Base-by-base conservation (phyloP, 2,888 invertebrate genomes). In the Drosophila acutilabella region DNA sequence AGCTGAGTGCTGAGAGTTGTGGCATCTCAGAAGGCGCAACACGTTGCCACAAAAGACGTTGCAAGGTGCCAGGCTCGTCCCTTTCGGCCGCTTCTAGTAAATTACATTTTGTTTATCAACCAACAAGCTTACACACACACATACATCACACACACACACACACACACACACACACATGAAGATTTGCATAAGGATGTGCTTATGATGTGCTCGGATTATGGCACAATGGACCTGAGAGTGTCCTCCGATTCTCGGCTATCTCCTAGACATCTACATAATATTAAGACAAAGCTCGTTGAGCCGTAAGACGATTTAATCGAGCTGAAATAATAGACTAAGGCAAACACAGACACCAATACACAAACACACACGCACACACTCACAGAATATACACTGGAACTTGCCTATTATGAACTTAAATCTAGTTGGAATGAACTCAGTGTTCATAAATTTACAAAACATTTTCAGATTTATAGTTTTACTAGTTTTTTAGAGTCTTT, bases 241-340 rank as follows among this genome's bases (percentile, higher is more conserved):
- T 64, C 60, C 56, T 30, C 53, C 51, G 50, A 11, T 44, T 52
- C 45, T 50, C 48, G 61, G 36, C 67, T 83, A 87, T 73, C 73
- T 85, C 80, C 88, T 75, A 87, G 82, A 83, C 82, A 83, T 87
- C 82, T 83, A 85, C 83, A 83, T 88, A 83, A 83, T 85, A 83
- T 87, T 83, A 85, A 88, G 84, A 86, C 87, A 85, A 81, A 77
- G 86, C 86, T 83, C 84, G 87, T 88, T 85, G 71, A 83, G 88
- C 84, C 81, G 84, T 88, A 85, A 88, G 88, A 88, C 88, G 84
- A 85, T 88, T 85, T 85, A 85, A 85, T 85, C 84, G 88, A 83
- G 88, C 86, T 83, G 84, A 88, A 86, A 88, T 88, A 88, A 85
- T 88, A 82, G 88, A 86, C 84, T 88, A 73, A 78, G 53, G 59